Conservation (phyloP, 2,113 vertebrate genomes). For the Percopsis transmontana region DNA sequence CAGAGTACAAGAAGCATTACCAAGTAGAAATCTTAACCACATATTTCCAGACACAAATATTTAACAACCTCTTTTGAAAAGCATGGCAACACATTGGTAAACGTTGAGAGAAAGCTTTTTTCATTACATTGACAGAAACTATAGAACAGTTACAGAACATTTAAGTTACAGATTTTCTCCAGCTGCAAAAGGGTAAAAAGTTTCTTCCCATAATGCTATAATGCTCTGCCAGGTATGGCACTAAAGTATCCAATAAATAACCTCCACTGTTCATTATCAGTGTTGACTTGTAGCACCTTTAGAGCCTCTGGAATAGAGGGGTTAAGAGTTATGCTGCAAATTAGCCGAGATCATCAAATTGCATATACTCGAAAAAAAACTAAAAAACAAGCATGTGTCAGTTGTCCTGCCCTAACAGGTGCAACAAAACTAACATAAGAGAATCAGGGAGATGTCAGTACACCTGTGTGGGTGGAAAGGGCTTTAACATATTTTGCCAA, state of each 20-base stretch:
- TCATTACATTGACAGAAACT: constrained; percentile 46
- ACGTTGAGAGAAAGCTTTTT: constrained; percentile 34
- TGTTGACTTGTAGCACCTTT: constrained; percentile 24
- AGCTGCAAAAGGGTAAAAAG: constrained; percentile 21
- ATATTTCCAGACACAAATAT: constrained; percentile 43
- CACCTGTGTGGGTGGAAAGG: no score
- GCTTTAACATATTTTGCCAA: neutral
- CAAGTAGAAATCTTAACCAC: constrained; percentile 42
- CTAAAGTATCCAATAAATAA: neutral
- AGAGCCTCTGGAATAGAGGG: neutral
- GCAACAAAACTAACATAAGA: no score
- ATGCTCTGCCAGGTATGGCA: neutral
- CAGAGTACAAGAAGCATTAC: constrained; percentile 38
- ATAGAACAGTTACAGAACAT: constrained; percentile 47
- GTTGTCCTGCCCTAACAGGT: no score
- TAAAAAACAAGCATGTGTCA: no score
- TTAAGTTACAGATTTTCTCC: constrained; percentile 39
- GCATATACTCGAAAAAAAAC: no score
- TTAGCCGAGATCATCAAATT: no score
- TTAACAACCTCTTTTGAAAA: constrained; percentile 31
- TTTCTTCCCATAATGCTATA: constrained; percentile 13
- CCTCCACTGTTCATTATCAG: neutral
- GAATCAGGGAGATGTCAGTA: no score
- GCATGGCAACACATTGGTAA: constrained; percentile 34
- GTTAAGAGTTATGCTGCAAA: no score